Evolutionary conservation across 2,888 invertebrate genomes (phyloP), one percentile per base, ranked within the genome.

Genomic region (Brachyptera putata): DNA sequence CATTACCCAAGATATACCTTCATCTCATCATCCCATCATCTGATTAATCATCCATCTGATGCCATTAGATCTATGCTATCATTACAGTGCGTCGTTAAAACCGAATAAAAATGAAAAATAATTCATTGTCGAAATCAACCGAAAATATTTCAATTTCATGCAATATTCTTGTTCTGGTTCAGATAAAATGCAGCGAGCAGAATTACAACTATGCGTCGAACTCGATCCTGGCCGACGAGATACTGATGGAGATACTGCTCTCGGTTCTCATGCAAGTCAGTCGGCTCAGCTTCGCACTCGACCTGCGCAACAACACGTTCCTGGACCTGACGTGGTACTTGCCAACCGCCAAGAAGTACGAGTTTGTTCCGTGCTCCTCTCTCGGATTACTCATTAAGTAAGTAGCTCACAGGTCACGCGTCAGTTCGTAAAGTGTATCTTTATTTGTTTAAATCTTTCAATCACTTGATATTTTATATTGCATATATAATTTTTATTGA

Each of bases 301-400:
- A 81, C 68, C 68, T 82, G 39, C 72, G 75, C 66, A 84, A 84
- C 71, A 73, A 80, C 2, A 77, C 80, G 60, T 85, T 86, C 69
- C 71, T 86, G 64, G 85, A 85, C 70, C 75, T 78, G 50, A 80
- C 82, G 1, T 86, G 85, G 85, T 75, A 76, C 57, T 69, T 85
- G 57, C 82, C 84, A 18, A 76, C 77, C 48, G 76, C 79, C 60
- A 69, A 75, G 36, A 73, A 74, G 60, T 72, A 81, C 63, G 83
- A 84, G 69, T 73, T 85, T 67, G 84, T 85, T 58, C 85, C 85
- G 26, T 83, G 83, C 69, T 77, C 76, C 67, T 78, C 74, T 65
- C 74, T 86, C 57, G 86, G 85, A 60, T 74, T 86, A 56, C 79
- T 80, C 66, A 76, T 84, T 36, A 80, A 80, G 83, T 78, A 72